A percentile compares a stretch with the other conserved stretches of the same genome.
phyloP scores from a whole-genome alignment of 1,140 invertebrate genomes.

The Reticulitermes speratus region DNA sequence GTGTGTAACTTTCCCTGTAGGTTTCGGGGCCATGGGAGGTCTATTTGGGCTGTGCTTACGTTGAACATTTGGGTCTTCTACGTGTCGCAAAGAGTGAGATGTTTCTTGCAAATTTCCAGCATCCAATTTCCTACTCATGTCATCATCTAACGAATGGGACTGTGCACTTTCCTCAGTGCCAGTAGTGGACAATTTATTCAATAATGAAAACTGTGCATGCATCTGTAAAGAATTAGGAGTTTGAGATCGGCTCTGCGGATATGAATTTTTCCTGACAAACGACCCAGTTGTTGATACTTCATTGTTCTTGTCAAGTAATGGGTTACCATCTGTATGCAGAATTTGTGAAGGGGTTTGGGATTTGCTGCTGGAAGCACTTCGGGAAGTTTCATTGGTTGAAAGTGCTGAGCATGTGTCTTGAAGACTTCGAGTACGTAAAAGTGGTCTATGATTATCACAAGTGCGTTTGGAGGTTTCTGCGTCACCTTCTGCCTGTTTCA shows the following conservation, averaged over 20 bases:
- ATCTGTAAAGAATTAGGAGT: constrained; percentile 18
- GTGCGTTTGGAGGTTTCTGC: too few species aligned
- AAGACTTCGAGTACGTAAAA: constrained; percentile 52
- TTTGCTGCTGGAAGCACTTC: neutral
- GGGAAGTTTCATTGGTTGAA: neutral
- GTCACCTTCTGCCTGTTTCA: neutral
- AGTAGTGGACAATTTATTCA: neutral
- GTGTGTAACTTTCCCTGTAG: constrained; percentile 29
- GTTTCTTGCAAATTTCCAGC: neutral
- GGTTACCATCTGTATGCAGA: neutral
- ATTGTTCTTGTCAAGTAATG: neutral
- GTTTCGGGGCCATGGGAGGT: constrained; percentile 27
- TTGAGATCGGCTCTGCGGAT: constrained; percentile 23
- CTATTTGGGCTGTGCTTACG: neutral
- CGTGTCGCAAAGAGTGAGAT: neutral
- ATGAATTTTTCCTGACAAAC: constrained; percentile 23
- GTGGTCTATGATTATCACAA: constrained; percentile 32
- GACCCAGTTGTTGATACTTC: neutral
- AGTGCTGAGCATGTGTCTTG: constrained; percentile 46
- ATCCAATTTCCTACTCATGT: neutral
- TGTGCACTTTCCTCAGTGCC: neutral
- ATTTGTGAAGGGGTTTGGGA: constrained; percentile 7
- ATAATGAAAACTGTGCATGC: neutral
- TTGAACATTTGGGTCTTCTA: neutral
- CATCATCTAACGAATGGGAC: neutral